These are phyloP conservation scores for Eupelmus urozonus DNA, from an alignment of 2,888 invertebrate species.

Conservation along the genomic window DNA sequence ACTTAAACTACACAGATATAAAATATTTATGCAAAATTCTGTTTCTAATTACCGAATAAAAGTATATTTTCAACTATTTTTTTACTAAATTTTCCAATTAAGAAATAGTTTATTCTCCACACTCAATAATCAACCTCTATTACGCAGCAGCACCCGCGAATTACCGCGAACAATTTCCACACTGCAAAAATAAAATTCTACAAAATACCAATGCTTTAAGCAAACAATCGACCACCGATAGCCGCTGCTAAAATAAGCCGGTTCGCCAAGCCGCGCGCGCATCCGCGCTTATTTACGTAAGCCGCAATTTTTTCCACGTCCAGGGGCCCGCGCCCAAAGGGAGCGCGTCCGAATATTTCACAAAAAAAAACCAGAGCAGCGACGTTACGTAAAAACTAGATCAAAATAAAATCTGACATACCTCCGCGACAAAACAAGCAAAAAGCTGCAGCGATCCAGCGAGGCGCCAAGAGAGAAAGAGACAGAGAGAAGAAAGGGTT, in stretches of 20 bases:
- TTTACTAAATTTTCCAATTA: no score
- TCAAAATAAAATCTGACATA: conserved; percentile 25
- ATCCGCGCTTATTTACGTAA: conserved; percentile 33
- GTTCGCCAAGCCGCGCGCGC: not conserved
- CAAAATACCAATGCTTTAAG: not conserved
- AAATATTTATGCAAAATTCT: no score
- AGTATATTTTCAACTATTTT: no score
- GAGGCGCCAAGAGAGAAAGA: not conserved
- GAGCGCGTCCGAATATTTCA: not conserved
- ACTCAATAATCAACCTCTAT: no score
- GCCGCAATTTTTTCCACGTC: not conserved
- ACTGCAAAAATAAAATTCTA: conserved; percentile 4
- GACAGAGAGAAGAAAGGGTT: not conserved
- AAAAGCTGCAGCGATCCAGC: not conserved
- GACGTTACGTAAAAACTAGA: conserved; percentile 31
- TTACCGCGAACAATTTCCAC: not conserved
- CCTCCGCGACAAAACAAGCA: conserved; percentile 3
- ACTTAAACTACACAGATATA: no score
- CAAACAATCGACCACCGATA: not conserved
- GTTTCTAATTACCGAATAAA: no score
- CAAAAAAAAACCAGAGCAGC: not conserved
- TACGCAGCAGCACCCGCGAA: no score
- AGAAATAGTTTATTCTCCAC: no score
- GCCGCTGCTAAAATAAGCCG: not conserved
- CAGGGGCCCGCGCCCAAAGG: not conserved